Evolutionary conservation across 2,113 vertebrate genomes (phyloP).

Genomic region (Platichthys stellatus): DNA sequence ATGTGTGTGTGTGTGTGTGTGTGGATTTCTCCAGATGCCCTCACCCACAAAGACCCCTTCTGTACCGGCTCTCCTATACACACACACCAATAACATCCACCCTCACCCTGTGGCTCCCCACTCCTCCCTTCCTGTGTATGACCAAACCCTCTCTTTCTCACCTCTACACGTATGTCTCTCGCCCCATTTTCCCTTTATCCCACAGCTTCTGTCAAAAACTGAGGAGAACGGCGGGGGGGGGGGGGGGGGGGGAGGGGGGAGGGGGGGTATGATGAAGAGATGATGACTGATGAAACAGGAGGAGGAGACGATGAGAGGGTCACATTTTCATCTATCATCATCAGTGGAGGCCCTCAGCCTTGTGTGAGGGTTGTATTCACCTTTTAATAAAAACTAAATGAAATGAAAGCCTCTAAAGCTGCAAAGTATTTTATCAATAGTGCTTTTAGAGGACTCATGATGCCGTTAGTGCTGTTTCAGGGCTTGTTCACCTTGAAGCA

Average conservation of each 20-base stretch:
- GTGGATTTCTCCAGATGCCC: conserved; percentile 60
- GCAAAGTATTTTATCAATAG: conserved; percentile 11
- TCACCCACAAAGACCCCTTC: conserved; percentile 72
- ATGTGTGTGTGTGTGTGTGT: conserved; percentile 37
- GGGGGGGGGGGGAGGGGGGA: background rate
- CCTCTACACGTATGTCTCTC: background rate
- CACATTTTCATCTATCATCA: conserved; percentile 59
- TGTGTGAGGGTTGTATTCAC: conserved; percentile 23
- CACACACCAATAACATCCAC: conserved; percentile 61
- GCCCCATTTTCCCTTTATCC: conserved; percentile 35
- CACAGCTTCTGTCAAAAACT: conserved; percentile 25
- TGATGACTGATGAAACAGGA: conserved; percentile 56
- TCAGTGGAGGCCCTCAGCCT: conserved; percentile 29
- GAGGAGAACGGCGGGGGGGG: background rate
- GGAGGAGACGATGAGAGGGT: conserved; percentile 41
- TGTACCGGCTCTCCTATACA: conserved; percentile 44
- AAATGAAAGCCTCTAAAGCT: conserved; percentile 2
- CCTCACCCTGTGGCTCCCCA: conserved; percentile 47
- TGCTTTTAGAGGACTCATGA: background rate
- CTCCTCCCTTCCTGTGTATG: conserved; percentile 56
- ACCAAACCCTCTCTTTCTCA: conserved; percentile 24
- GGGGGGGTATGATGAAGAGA: conserved; percentile 55
- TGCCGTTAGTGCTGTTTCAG: background rate
- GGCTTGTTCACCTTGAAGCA: background rate
- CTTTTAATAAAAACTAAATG: conserved; percentile 35